Base-by-base conservation (phyloP, 2,888 invertebrate genomes). In the Troides helena region DNA sequence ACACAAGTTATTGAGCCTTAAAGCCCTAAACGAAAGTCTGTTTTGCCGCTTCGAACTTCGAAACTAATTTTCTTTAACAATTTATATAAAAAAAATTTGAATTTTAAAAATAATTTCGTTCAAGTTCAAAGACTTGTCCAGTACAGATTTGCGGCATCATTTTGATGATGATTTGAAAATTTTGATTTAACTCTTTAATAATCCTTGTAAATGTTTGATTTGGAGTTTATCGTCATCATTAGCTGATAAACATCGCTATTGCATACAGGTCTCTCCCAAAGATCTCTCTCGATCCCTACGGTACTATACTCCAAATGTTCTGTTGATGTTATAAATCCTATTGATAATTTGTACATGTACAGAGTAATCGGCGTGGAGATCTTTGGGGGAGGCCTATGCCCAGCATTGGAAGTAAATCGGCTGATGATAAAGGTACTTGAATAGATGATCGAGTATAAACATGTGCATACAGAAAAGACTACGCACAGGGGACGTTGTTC, bases 1-100 rank as follows among this genome's bases (percentile, higher is more conserved):
- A 65, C 70, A 71, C 70, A 67, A 67, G 59, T 71, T 71, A 71
- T 67, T 67, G 70, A 71, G 70, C 67, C 61, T 71, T 67, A 67
- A 67, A 71, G 70, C 67, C 62, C 67, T 65, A 67, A 67, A 67
- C 57, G 70, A 71, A 71, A 71, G 70, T 71, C 67, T 61, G 57
- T 67, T 71, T 67, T 71, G 59, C 59, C 58, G 36, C 70, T 65
- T 3, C 43, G 61, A 62, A 65, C 43, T 64, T 65, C 43, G n/a
- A 61, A 63, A 43, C 64, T 30, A 56, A 61, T 71, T 62, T 65
- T 67, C 67, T 67, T 67, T 67, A 62, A 61, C 50, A 57, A 67
- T 67, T 67, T 65, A 25, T 58, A 25, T 25, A 46, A 43, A 56
- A 60, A 25, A 39, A 50, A 60, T 8, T 14, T 8, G 65, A 65